Percentiles rank a stretch among this genome's conserved stretches.
These are phyloP conservation scores for Apamea crenata DNA, from an alignment of 2,888 invertebrate species.

Conservation along the genomic window DNA sequence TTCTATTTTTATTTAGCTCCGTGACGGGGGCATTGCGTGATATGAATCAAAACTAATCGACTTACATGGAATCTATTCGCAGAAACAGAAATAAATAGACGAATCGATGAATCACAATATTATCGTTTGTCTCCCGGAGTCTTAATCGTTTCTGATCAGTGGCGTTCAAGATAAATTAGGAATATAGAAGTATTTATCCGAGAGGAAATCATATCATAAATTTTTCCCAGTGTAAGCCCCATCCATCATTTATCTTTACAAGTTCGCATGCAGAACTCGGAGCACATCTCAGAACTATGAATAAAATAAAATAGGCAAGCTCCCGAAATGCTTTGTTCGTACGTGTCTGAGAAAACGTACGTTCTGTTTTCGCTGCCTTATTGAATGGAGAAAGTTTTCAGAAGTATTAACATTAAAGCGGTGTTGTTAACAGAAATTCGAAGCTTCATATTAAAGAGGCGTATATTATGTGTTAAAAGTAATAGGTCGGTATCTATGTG, in stretches of 20 bases:
- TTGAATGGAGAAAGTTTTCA: constrained; percentile 59
- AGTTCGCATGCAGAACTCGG: constrained; percentile 29
- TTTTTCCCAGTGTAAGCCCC: constrained; percentile 11
- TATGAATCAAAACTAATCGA: constrained; percentile 51
- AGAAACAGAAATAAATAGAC: constrained; percentile 17
- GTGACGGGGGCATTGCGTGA: constrained; percentile 53
- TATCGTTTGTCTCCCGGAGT: neutral
- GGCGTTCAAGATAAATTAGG: neutral
- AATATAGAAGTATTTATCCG: constrained; percentile 1
- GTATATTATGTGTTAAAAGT: constrained; percentile 33
- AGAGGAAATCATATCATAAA: constrained; percentile 9
- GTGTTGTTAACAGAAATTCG: constrained; percentile 43
- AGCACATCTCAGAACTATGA: constrained; percentile 48
- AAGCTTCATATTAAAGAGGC: constrained; percentile 34
- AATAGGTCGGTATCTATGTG: constrained; percentile 41
- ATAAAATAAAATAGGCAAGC: constrained; percentile 58
- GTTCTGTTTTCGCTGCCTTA: constrained; percentile 38
- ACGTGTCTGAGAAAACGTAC: constrained; percentile 43
- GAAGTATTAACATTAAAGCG: constrained; percentile 56
- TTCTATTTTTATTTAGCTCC: constrained; percentile 68
- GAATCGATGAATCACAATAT: constrained; percentile 14
- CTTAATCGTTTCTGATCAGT: neutral
- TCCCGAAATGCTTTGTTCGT: constrained; percentile 53
- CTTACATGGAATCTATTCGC: constrained; percentile 29
- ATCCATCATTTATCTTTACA: constrained; percentile 30